These are phyloP conservation scores for Drosophila pseudoobscura DNA, from an alignment of 1,140 invertebrate species.

Conservation along the genomic window DNA sequence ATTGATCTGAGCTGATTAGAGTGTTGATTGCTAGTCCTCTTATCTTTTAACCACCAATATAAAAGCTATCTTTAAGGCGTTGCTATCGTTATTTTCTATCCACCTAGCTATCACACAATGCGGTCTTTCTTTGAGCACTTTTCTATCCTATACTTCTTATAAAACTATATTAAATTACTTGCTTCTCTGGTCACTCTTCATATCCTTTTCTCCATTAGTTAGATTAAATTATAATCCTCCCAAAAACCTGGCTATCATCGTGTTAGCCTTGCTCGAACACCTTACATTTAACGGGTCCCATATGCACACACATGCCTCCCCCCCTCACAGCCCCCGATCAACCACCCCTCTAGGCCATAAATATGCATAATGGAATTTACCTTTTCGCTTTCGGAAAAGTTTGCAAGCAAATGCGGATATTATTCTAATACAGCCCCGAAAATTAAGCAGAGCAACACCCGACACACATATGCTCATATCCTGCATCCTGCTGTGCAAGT, in stretches of 20 bases:
- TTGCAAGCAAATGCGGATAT: constrained; percentile 78
- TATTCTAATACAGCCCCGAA: constrained; percentile 72
- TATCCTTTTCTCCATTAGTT: constrained; percentile 29
- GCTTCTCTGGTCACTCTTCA: no score
- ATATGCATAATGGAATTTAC: constrained; percentile 75
- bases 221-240: constrained; percentile 47
- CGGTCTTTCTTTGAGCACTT: no score
- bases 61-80: no score
- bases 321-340: constrained; percentile 7
- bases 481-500: constrained; percentile 44
- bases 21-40: no score
- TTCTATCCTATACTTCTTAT: no score
- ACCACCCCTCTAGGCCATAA: constrained; percentile 54
- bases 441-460: constrained; percentile 56
- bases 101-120: no score
- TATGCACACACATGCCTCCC: constrained; percentile 10
- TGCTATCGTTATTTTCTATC: no score
- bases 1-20: no score
- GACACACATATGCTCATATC: constrained; percentile 11
- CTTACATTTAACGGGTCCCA: constrained; percentile 36
- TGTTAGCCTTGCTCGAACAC: constrained; percentile 44
- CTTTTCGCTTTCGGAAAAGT: constrained; percentile 71
- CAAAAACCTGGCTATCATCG: constrained; percentile 19
- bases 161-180: no score
- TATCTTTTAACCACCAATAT: no score